These are phyloP conservation scores for Myioborus melanocephalus DNA, from an alignment of 2,797 vertebrate species.

Conservation along the genomic window DNA sequence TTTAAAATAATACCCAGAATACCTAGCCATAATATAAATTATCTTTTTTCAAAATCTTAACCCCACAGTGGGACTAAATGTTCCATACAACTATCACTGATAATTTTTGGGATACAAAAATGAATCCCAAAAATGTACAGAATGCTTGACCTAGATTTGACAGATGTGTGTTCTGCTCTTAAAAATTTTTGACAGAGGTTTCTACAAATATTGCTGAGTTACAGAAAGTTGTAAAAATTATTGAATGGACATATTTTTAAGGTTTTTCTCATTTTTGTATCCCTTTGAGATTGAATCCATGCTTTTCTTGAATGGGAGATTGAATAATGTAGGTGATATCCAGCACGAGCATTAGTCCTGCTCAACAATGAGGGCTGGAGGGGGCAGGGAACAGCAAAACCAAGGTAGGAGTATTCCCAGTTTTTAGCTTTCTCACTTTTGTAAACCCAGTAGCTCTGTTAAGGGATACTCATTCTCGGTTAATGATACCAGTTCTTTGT, in stretches of 20 bases:
- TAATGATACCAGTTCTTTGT: background rate
- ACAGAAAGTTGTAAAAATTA: background rate
- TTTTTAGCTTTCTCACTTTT: background rate
- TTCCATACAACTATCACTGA: background rate
- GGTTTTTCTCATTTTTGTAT: background rate
- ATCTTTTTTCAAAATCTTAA: background rate
- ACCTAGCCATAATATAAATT: background rate
- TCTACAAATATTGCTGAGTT: background rate
- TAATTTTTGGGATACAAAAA: background rate
- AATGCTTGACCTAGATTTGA: background rate
- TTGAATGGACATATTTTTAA: background rate
- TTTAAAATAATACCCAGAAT: background rate
- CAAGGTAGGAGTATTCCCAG: background rate
- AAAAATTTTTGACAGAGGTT: background rate
- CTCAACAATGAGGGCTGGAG: fast-evolving
- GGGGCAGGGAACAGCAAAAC: background rate
- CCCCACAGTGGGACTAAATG: background rate
- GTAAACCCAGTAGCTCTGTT: background rate
- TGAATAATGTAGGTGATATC: background rate
- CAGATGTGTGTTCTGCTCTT: background rate
- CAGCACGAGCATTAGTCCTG: background rate
- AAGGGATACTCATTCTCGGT: background rate
- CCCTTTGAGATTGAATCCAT: background rate
- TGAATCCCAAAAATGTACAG: background rate
- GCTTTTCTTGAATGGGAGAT: background rate